Base-by-base conservation (phyloP, 2,113 vertebrate genomes). In the Solea senegalensis region DNA sequence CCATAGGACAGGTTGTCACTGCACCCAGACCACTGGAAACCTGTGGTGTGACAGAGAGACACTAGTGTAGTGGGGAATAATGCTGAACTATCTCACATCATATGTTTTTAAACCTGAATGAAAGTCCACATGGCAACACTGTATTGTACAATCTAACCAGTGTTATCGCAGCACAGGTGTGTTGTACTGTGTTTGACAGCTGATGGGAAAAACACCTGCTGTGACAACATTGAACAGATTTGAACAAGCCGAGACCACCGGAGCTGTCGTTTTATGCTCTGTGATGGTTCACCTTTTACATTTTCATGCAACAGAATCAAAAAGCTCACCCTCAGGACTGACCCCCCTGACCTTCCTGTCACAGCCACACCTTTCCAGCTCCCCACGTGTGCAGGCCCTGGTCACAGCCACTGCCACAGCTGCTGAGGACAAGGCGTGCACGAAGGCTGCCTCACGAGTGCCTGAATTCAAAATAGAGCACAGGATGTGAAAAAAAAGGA, bases 11-110 rank as follows among this genome's bases (percentile, higher is more conserved):
- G 69, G 79, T 95, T 94, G 81, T 95, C 94, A 48, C 94, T 95
- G 86, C 94, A 95, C 8, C 95, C 94, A 0, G 89, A 95, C 92
- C 95, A 94, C 63, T 94, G 92, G 86, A 95, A 95, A 15, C 94
- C 92, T 95, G 79, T 3, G 26, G 65, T 39, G 27, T 41, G 72
- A 69, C 57, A 50, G 26, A 59, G 4, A 13, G n/a, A 16, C 9
- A 41, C 8, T 10, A 7, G 40, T 26, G 1, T 12, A 9, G 43
- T 26, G 2, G 12, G 15, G 15, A 60, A 40, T 45, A 45, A 5
- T 45, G 44, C 43, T 21, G 52, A 58, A 44, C 12, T 27, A 46
- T 1, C 28, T 11, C 15, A 9, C 9, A 13, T 40, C 28, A 34
- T 13, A 59, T 3, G 41, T 16, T 71, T 54, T 28, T 26, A 14